Percentiles rank a stretch among this genome's conserved stretches.
Conservation (phyloP, 1,140 invertebrate species). For the Eubasilissa regina region DNA sequence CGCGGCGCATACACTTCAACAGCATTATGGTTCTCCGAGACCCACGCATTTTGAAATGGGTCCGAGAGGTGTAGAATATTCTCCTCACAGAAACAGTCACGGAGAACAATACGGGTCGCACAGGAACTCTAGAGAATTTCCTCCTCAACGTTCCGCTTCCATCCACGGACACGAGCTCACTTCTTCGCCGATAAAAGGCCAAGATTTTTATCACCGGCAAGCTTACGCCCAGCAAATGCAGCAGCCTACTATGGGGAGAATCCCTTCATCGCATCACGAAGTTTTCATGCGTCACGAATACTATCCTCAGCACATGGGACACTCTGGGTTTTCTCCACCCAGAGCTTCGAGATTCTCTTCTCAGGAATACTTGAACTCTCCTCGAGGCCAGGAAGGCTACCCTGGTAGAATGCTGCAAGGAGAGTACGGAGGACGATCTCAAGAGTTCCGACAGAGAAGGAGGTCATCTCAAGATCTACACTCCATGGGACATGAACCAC, state of each 20-base stretch:
- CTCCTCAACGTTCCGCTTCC: constrained; percentile 68
- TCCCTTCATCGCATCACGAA: constrained; percentile 65
- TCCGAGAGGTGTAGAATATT: constrained; percentile 69
- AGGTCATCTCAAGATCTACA: constrained; percentile 70
- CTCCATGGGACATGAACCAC: constrained; percentile 66
- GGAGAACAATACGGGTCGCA: constrained; percentile 66
- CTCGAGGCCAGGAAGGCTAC: constrained; percentile 61
- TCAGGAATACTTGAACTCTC: constrained; percentile 70
- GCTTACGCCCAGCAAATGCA: constrained; percentile 63
- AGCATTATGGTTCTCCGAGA: constrained; percentile 59
- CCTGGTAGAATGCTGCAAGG: constrained; percentile 60
- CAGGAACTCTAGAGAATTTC: constrained; percentile 64
- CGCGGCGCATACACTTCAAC: constrained; percentile 52
- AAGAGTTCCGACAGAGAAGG: constrained; percentile 65
- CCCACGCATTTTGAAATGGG: constrained; percentile 71
- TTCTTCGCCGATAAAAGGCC: constrained; percentile 65
- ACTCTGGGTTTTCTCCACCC: constrained; percentile 67
- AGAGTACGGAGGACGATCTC: constrained; percentile 63
- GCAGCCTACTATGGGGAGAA: constrained; percentile 66
- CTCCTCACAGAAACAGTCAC: constrained; percentile 66
- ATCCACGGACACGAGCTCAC: constrained; percentile 71
- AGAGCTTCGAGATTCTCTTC: constrained; percentile 70
- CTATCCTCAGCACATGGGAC: constrained; percentile 64
- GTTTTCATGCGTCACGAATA: constrained; percentile 70
- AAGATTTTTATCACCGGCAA: constrained; percentile 64